These are phyloP conservation scores for Nanorana parkeri DNA, from an alignment of 2,113 vertebrate species.

Conservation along the genomic window DNA sequence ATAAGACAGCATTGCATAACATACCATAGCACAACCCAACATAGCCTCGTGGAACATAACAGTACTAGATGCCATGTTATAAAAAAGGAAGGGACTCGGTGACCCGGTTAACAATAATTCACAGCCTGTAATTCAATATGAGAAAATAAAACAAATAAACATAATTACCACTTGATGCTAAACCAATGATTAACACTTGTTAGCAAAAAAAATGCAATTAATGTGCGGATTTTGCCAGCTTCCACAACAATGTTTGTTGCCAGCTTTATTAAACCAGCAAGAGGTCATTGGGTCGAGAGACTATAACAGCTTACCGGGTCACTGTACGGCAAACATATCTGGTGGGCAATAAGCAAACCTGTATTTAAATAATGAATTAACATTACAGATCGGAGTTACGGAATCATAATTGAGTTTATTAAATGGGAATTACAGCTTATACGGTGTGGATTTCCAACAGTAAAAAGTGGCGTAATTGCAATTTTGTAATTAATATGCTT, in stretches of 20 bases:
- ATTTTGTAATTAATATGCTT: too few species aligned
- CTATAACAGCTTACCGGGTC: neutral
- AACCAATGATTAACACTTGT: neutral
- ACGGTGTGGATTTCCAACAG: too few species aligned
- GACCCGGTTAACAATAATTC: neutral
- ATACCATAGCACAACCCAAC: too few species aligned
- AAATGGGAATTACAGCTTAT: too few species aligned
- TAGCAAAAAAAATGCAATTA: constrained; percentile 17
- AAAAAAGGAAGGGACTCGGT: neutral
- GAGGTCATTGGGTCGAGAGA: neutral
- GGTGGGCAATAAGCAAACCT: neutral
- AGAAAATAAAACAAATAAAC: constrained; percentile 7
- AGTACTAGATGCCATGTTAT: too few species aligned
- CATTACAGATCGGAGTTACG: too few species aligned
- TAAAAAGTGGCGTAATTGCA: too few species aligned
- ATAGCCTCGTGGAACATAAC: too few species aligned
- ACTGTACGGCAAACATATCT: neutral
- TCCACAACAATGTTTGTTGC: neutral
- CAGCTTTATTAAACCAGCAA: neutral
- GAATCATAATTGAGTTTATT: too few species aligned
- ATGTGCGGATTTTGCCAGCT: neutral
- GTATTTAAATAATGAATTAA: neutral
- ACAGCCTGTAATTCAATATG: neutral
- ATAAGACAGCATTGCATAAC: too few species aligned
- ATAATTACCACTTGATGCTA: constrained; percentile 21